phyloP scores from a whole-genome alignment of 2,888 invertebrate genomes.

The Andrena haemorrhoa region DNA sequence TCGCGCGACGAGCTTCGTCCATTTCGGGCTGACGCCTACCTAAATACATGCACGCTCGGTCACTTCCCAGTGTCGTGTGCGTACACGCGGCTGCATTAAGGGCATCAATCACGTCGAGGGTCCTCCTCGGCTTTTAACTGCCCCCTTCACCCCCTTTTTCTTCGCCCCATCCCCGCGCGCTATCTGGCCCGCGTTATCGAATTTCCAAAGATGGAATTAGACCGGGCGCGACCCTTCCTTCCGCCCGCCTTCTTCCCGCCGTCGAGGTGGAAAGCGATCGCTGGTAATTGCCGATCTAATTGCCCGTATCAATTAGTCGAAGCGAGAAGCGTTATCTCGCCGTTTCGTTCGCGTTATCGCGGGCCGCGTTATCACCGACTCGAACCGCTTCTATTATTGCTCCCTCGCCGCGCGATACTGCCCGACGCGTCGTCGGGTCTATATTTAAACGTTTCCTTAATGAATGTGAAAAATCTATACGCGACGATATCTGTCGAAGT shows the following conservation, averaged over 20 bases:
- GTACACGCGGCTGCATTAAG: constrained; percentile 9
- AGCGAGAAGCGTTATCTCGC: constrained; percentile 57
- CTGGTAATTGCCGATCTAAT: constrained; percentile 52
- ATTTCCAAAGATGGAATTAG: constrained; percentile 2
- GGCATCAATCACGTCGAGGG: constrained; percentile 64
- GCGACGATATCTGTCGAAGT: constrained; percentile 42
- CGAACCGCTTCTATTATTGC: constrained; percentile 69
- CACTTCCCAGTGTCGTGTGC: not conserved
- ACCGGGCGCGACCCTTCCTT: not conserved
- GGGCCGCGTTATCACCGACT: constrained; percentile 54
- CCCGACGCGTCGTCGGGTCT: constrained; percentile 58
- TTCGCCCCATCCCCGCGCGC: not conserved
- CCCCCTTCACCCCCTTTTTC: constrained; percentile 7
- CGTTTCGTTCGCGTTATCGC: constrained; percentile 64
- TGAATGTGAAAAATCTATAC: constrained; percentile 41
- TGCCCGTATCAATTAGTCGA: constrained; percentile 61
- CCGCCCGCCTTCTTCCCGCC: not conserved
- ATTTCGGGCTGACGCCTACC: not conserved
- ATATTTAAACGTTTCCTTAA: constrained; percentile 69
- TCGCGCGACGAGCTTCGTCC: not conserved
- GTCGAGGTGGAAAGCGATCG: constrained; percentile 14
- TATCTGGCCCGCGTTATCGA: not conserved
- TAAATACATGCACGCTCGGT: not conserved
- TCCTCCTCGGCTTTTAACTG: constrained; percentile 38
- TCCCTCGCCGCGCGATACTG: constrained; percentile 41